Conservation (phyloP, 2,113 vertebrate species). For the Stigmatopora argus region DNA sequence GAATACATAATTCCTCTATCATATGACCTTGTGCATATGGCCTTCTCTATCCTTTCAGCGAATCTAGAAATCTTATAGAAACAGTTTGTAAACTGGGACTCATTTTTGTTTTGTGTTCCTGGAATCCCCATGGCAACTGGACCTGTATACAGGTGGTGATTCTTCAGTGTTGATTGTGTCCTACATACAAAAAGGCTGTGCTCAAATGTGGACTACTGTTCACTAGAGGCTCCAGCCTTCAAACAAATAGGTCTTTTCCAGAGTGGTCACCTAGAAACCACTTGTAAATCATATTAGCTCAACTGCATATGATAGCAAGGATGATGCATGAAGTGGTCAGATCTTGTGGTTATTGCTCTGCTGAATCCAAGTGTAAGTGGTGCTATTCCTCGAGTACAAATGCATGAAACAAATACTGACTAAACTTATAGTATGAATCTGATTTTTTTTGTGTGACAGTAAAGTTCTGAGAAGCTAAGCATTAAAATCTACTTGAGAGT, state of each 20-base stretch:
- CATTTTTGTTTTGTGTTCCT: constrained; percentile 42
- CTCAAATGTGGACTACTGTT: constrained; percentile 36
- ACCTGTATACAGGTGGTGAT: constrained; percentile 40
- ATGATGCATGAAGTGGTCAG: background rate
- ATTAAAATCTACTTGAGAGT: no score
- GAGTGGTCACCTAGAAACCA: constrained; percentile 61
- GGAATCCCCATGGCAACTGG: constrained; percentile 61
- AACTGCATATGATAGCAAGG: constrained; percentile 9
- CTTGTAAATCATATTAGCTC: constrained; percentile 46
- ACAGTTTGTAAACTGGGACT: constrained; percentile 26
- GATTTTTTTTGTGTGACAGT: no score
- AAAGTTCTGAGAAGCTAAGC: no score
- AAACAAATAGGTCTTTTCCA: constrained; percentile 40
- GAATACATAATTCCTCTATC: background rate
- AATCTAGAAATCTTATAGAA: constrained; percentile 1
- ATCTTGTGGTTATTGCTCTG: background rate
- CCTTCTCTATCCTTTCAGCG: background rate
- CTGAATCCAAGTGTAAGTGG: background rate
- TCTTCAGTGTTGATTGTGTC: constrained; percentile 33
- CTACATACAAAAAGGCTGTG: constrained; percentile 26
- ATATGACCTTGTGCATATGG: background rate
- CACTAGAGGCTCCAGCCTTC: constrained; percentile 19
- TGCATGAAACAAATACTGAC: no score
- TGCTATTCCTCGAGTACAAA: background rate
- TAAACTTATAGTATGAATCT: no score